Evolutionary conservation across 1,140 invertebrate species (phyloP).

Genomic region (Kradibia gibbosae): DNA sequence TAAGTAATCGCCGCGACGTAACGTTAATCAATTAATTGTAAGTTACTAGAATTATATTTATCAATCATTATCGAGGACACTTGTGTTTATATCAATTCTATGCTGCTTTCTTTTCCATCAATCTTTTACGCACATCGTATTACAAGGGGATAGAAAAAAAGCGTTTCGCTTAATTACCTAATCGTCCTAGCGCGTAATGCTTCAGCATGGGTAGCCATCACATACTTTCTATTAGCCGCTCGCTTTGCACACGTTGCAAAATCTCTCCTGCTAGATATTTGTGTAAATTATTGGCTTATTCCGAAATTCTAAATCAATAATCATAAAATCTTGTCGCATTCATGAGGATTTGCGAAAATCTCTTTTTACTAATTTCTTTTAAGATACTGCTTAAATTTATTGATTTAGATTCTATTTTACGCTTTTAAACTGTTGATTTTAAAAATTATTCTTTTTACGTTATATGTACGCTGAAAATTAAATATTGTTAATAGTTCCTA

Average conservation of each 20-base stretch:
- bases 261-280: slow-evolving; percentile 7
- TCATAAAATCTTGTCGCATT: not conserved
- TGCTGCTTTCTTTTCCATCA: not conserved
- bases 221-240: slow-evolving; percentile 27
- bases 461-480: too few relatives aligned
- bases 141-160: not conserved
- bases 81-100: not conserved
- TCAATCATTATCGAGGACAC: not conserved
- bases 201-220: not conserved
- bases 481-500: too few relatives aligned
- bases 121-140: not conserved
- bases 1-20: too few relatives aligned
- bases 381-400: not conserved
- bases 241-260: slow-evolving; percentile 30
- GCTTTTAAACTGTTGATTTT: too few relatives aligned
- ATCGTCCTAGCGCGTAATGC: slow-evolving; percentile 23
- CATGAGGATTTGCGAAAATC: not conserved
- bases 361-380: not conserved
- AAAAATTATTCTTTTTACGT: too few relatives aligned
- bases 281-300: not conserved
- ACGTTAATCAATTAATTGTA: too few relatives aligned
- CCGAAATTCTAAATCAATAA: not conserved
- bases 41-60: too few relatives aligned
- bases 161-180: slow-evolving; percentile 34
- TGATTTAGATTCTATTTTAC: not conserved